phyloP scores from a whole-genome alignment of 2,888 invertebrate genomes.

The Yponomeuta plumbellus region DNA sequence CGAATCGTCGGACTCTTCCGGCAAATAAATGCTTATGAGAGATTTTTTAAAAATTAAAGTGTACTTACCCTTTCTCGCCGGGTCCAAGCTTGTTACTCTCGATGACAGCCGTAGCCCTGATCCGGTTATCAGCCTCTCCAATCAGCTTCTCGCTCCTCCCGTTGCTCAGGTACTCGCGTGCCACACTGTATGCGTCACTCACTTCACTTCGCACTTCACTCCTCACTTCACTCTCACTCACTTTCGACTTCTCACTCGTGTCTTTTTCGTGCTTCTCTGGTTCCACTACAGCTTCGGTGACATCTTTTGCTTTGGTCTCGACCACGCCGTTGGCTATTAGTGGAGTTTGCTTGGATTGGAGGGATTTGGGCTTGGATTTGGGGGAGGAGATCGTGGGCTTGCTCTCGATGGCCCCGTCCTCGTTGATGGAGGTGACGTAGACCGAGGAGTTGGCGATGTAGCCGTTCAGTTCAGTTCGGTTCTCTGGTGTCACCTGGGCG shows the following conservation, averaged over 20 bases:
- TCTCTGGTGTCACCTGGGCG: slow-evolving; percentile 59
- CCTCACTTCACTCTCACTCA: slow-evolving; percentile 52
- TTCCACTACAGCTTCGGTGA: slow-evolving; percentile 40
- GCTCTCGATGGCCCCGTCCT: slow-evolving; percentile 67
- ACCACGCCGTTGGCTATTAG: slow-evolving; percentile 64
- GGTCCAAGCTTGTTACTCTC: slow-evolving; percentile 78
- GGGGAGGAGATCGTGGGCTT: slow-evolving; percentile 68
- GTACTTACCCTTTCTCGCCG: slow-evolving; percentile 76
- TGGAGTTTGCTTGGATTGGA: slow-evolving; percentile 66
- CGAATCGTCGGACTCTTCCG: no score
- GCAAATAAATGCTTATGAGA: no score
- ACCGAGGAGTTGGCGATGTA: slow-evolving; percentile 89
- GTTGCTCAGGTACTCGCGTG: slow-evolving; percentile 73
- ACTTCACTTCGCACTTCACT: slow-evolving; percentile 50
- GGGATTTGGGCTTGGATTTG: slow-evolving; percentile 61
- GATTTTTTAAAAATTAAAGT: no score
- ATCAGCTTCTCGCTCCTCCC: slow-evolving; percentile 85
- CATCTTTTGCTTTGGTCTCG: slow-evolving; percentile 44
- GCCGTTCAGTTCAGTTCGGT: slow-evolving; percentile 82
- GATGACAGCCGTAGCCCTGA: slow-evolving; percentile 77
- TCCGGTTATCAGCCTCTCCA: slow-evolving; percentile 79
- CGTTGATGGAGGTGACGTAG: slow-evolving; percentile 86
- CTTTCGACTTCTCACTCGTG: slow-evolving; percentile 22
- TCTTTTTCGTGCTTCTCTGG: slow-evolving; percentile 55
- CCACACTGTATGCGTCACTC: slow-evolving; percentile 64